These are phyloP conservation scores for Myotis myotis DNA, from an alignment of 2,797 vertebrate genomes.

Conservation along the genomic window DNA sequence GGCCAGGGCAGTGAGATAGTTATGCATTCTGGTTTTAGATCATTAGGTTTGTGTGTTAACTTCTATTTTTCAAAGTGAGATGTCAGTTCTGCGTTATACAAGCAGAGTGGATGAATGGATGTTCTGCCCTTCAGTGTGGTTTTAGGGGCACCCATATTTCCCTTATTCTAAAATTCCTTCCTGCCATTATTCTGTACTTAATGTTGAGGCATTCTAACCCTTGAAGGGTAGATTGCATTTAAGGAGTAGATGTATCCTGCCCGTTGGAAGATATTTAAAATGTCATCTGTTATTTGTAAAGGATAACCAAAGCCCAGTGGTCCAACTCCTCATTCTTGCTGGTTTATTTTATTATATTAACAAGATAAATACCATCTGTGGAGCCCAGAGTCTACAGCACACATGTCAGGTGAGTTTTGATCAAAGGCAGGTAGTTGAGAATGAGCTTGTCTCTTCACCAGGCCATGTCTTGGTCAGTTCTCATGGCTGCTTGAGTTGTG, in stretches of 20 bases:
- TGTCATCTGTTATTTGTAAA: neutral
- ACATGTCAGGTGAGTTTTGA: neutral
- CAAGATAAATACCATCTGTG: neutral
- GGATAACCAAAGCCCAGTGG: neutral
- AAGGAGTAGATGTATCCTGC: neutral
- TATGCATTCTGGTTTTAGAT: neutral
- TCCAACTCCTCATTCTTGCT: neutral
- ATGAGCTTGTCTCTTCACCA: neutral
- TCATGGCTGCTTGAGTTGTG: neutral
- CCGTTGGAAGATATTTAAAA: neutral
- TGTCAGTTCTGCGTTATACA: neutral
- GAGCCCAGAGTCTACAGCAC: neutral
- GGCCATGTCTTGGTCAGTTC: neutral
- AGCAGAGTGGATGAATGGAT: neutral
- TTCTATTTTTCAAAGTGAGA: conserved; percentile 5
- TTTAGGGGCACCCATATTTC: neutral
- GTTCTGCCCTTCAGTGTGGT: neutral
- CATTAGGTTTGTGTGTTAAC: neutral
- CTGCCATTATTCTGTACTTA: neutral
- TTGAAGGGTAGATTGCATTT: neutral
- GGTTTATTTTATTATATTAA: neutral
- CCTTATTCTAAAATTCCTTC: neutral
- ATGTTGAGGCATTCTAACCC: neutral
- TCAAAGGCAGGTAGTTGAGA: neutral
- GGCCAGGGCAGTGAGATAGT: neutral